Evolutionary conservation across 2,797 vertebrate genomes (phyloP).

Genomic region (Diplodus sargus): DNA sequence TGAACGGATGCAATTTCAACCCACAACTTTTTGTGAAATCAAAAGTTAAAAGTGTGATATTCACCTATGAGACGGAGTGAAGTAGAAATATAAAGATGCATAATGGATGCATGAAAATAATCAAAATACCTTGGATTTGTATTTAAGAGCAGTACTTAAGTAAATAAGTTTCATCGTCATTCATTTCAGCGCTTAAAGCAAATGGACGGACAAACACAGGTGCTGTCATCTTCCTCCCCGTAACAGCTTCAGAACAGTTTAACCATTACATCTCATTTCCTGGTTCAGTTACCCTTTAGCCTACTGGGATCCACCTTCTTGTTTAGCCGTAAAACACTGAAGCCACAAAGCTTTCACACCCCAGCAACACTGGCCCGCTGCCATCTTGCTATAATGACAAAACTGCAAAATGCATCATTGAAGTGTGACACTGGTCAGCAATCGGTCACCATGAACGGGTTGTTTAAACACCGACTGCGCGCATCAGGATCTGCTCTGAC

Average conservation of each 20-base stretch:
- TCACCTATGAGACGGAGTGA: background rate
- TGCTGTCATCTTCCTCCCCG: background rate
- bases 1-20: too few species aligned
- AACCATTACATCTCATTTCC: conserved; percentile 37
- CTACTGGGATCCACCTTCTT: conserved; percentile 24
- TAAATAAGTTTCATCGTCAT: background rate
- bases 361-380: background rate
- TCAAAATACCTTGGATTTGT: too few species aligned
- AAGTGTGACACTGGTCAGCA: background rate
- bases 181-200: background rate
- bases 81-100: background rate
- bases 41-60: background rate
- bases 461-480: background rate
- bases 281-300: conserved; percentile 19
- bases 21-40: background rate
- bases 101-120: background rate
- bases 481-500: conserved; percentile 5
- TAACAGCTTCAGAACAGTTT: background rate
- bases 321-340: conserved; percentile 3
- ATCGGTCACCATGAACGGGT: background rate
- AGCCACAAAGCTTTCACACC: background rate
- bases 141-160: background rate
- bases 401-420: background rate
- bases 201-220: conserved; percentile 1
- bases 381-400: background rate